A percentile compares a stretch with the other conserved stretches of the same genome.
phyloP scores from a whole-genome alignment of 2,797 vertebrate genomes.

The Streptopelia turtur region DNA sequence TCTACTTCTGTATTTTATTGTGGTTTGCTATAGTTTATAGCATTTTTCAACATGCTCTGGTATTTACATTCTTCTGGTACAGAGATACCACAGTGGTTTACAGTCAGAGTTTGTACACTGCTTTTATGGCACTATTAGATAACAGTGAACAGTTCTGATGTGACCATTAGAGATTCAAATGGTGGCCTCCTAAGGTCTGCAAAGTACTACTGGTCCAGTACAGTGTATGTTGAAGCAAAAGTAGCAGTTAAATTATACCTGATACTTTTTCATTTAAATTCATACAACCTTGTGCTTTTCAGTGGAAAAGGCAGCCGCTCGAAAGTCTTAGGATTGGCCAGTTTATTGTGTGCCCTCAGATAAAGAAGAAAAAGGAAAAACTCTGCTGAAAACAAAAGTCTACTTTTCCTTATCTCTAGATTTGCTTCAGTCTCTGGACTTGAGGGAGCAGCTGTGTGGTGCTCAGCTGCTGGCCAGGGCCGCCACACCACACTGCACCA shows the following conservation, averaged over 20 bases:
- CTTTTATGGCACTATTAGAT: neutral
- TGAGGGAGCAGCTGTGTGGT: neutral
- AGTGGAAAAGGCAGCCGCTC: neutral
- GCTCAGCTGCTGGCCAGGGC: neutral
- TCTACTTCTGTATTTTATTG: neutral
- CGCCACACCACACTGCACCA: neutral
- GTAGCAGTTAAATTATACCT: neutral
- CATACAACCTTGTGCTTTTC: neutral
- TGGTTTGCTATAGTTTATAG: neutral
- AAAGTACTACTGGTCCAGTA: neutral
- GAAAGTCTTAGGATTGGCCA: neutral
- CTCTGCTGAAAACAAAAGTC: neutral
- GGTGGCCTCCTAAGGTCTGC: neutral
- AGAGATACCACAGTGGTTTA: neutral
- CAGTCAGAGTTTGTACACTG: neutral
- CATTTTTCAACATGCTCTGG: neutral
- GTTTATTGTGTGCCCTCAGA: neutral
- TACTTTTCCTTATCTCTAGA: neutral
- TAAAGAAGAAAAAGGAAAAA: neutral
- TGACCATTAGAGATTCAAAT: neutral
- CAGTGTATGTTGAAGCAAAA: neutral
- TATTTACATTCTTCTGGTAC: neutral
- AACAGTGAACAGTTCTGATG: neutral
- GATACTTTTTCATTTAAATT: neutral
- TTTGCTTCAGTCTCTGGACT: neutral